Base-by-base conservation (phyloP, 1,140 invertebrate genomes). In the Nomia melanderi region DNA sequence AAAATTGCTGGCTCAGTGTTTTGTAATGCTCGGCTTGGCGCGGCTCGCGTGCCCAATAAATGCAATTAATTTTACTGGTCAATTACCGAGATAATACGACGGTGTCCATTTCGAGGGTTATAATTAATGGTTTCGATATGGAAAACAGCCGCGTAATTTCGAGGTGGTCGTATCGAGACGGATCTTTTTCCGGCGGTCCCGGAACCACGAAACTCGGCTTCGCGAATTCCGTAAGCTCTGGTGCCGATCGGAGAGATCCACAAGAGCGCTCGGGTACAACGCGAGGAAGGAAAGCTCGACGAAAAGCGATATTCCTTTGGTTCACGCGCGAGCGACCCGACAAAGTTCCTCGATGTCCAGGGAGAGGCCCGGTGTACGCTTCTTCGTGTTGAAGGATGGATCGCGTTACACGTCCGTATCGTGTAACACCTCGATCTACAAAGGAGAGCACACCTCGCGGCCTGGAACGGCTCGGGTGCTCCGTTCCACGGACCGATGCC, bases 331-430 rank as follows among this genome's bases (percentile, higher is more conserved):
- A 82, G 64, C 63, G 69, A 77, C 39, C 33, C 47, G 82, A 84
- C 60, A 50, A 47, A 84, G 67, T 79, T 64, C 62, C 77, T 79
- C 81, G 70, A 75, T 75, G 80, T 82, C 54, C 71, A 71, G 31
- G 2, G 54, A 47, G 39, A 12, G 5, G 25, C 6, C 59, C 8
- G 33, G 57, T 47, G 27, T 66, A 69, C 66, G 47, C 67, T 82
- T 83, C 70, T 78, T 41, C 65, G 27, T 44, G 66, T 79, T 57
- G 59, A 80, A 67, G 83, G 82, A 82, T 83, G 81, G 88, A 88
- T 90, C 86, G 71, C 84, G 86, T 90, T 90, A 89, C 89, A 86
- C 79, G 81, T 85, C 84, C 78, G 78, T 86, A 81, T 88, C 86
- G 77, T 82, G 77, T 88, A 85, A 87, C 87, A 86, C 79, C 82